A percentile compares a stretch with the other conserved stretches of the same genome.
Evolutionary conservation across 2,113 vertebrate species (phyloP).

Genomic region (Oryzias celebensis): DNA sequence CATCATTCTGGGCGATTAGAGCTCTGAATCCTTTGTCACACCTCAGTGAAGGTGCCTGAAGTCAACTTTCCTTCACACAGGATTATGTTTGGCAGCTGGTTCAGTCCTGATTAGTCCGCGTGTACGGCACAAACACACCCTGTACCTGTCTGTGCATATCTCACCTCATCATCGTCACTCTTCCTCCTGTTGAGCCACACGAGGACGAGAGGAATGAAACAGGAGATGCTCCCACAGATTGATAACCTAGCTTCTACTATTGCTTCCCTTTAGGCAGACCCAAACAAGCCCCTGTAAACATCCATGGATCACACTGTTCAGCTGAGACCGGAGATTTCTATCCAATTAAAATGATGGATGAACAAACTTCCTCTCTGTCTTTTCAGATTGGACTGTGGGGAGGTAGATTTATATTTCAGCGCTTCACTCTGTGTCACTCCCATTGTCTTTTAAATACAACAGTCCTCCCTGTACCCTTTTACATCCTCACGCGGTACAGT

Average conservation of each 20-base stretch:
- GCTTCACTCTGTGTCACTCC: slow-evolving; percentile 36
- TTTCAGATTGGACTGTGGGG: slow-evolving; percentile 55
- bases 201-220: slow-evolving; percentile 12
- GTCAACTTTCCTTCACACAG: slow-evolving; percentile 56
- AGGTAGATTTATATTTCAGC: slow-evolving; percentile 61
- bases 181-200: slow-evolving; percentile 18
- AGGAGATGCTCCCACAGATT: slow-evolving; percentile 32
- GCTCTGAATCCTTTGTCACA: slow-evolving; percentile 65
- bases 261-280: slow-evolving; percentile 41
- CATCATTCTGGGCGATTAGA: slow-evolving; percentile 57
- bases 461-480: slow-evolving; percentile 31
- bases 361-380: slow-evolving; percentile 37
- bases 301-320: slow-evolving; percentile 56
- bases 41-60: slow-evolving; percentile 37
- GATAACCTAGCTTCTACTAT: slow-evolving; percentile 39
- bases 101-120: slow-evolving; percentile 64
- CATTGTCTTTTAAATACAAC: slow-evolving; percentile 33
- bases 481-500: slow-evolving; percentile 26
- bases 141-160: slow-evolving; percentile 42
- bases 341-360: slow-evolving; percentile 77
- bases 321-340: slow-evolving; percentile 48
- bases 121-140: slow-evolving; percentile 12
- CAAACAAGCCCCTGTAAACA: slow-evolving; percentile 55
- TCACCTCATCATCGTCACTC: slow-evolving; percentile 50
- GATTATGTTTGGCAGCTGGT: slow-evolving; percentile 64